Evolutionary conservation across 1,140 invertebrate species (phyloP).

Genomic region (Tyrophagus putrescentiae): DNA sequence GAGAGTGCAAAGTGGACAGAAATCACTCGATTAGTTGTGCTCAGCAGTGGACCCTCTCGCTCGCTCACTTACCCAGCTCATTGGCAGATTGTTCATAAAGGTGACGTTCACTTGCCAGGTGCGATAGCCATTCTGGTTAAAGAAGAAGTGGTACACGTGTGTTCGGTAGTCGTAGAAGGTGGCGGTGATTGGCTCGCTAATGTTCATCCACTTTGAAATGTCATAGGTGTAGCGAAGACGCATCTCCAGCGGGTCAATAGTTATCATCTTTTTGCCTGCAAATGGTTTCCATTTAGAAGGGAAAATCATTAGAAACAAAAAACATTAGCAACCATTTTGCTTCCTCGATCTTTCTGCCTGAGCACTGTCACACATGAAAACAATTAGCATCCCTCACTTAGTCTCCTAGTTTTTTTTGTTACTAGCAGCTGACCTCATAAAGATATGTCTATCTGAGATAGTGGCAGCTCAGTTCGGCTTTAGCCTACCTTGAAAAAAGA

Average conservation of each 20-base stretch:
- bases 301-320: not conserved
- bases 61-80: slow-evolving; percentile 14
- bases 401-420: too few species aligned
- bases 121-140: slow-evolving; percentile 3
- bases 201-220: slow-evolving; percentile 16
- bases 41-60: too few species aligned
- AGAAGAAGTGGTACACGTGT: slow-evolving; percentile 15
- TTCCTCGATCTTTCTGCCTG: too few species aligned
- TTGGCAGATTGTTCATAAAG: slow-evolving; percentile 10
- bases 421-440: too few species aligned
- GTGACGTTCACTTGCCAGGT: slow-evolving; percentile 18
- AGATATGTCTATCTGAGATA: too few species aligned
- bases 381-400: too few species aligned
- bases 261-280: slow-evolving; percentile 18
- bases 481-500: slow-evolving; percentile 22
- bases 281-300: not conserved
- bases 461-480: too few species aligned
- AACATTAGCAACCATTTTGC: too few species aligned
- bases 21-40: not conserved
- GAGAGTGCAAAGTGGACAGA: not conserved
- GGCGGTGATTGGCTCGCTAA: slow-evolving; percentile 17
- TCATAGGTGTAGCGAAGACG: slow-evolving; percentile 17
- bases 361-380: too few species aligned
- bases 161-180: slow-evolving; percentile 14
- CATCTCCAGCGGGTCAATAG: slow-evolving; percentile 19